phyloP scores from a whole-genome alignment of 2,797 vertebrate genomes.

The Muraenolepis orangiensis region DNA sequence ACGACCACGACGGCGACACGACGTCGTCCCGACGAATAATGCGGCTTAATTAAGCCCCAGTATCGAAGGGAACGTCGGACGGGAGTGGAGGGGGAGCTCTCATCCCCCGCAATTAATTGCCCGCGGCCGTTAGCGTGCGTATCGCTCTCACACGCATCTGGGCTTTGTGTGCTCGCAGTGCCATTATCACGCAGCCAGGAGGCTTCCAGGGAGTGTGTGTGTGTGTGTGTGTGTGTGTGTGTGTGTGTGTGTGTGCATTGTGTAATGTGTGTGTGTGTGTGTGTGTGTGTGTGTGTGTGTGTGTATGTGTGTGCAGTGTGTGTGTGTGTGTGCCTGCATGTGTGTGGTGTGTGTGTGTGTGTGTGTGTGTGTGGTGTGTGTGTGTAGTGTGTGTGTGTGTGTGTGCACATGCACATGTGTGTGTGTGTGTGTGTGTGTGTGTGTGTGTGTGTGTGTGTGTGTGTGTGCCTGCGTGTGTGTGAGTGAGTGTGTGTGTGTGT shows the following conservation, averaged over 20 bases:
- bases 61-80: slow-evolving; percentile 65
- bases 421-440: not conserved
- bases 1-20: slow-evolving; percentile 51
- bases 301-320: too few relatives aligned
- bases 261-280: too few relatives aligned
- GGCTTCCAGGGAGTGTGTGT: not conserved
- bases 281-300: too few relatives aligned
- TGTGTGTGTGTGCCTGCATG: too few relatives aligned
- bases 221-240: not conserved
- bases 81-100: slow-evolving; percentile 40
- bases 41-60: slow-evolving; percentile 76
- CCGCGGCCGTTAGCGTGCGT: slow-evolving; percentile 51
- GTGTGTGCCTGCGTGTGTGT: too few relatives aligned
- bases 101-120: slow-evolving; percentile 56
- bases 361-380: too few relatives aligned
- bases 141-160: slow-evolving; percentile 37
- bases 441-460: not conserved
- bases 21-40: slow-evolving; percentile 71
- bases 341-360: too few relatives aligned
- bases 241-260: too few relatives aligned
- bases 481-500: too few relatives aligned
- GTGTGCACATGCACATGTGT: not conserved
- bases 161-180: slow-evolving; percentile 20
- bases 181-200: slow-evolving; percentile 10
- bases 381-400: not conserved